These are phyloP conservation scores for Eleutherodactylus coqui DNA, from an alignment of 2,797 vertebrate genomes.

Conservation along the genomic window DNA sequence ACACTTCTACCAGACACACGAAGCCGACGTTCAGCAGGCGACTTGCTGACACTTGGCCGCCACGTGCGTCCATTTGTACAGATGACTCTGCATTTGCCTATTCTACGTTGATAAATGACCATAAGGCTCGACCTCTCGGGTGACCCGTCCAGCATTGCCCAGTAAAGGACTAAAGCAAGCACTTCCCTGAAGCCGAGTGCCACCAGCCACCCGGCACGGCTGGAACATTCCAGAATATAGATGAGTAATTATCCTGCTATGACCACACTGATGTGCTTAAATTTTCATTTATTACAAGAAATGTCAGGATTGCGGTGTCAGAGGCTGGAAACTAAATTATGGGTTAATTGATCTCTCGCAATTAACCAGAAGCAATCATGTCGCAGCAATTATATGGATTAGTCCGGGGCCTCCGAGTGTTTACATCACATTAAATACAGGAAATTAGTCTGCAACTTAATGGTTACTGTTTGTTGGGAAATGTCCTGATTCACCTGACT, in stretches of 20 bases:
- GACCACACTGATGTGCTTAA: neutral
- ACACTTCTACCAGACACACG: no score
- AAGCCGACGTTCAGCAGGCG: no score
- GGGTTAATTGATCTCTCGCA: constrained; percentile 40
- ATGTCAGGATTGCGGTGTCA: constrained; percentile 44
- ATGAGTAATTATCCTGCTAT: constrained; percentile 29
- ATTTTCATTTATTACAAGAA: constrained; percentile 33
- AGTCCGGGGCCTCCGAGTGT: neutral
- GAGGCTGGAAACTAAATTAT: constrained; percentile 33
- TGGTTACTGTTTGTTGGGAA: neutral
- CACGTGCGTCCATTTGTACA: neutral
- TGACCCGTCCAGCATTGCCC: neutral
- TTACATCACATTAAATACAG: constrained; percentile 3
- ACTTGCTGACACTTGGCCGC: no score
- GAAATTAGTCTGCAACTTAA: neutral
- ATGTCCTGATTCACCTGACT: neutral
- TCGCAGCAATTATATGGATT: constrained; percentile 2
- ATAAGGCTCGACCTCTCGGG: neutral
- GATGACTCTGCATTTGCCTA: neutral
- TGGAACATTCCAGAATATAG: constrained; percentile 28
- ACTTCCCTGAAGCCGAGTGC: neutral
- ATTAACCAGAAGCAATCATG: constrained; percentile 26
- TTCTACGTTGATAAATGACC: neutral
- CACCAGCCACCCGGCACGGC: no score
- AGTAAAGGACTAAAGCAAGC: neutral